These are phyloP conservation scores for Pangasius djambal DNA, from an alignment of 2,797 vertebrate genomes.

Conservation along the genomic window DNA sequence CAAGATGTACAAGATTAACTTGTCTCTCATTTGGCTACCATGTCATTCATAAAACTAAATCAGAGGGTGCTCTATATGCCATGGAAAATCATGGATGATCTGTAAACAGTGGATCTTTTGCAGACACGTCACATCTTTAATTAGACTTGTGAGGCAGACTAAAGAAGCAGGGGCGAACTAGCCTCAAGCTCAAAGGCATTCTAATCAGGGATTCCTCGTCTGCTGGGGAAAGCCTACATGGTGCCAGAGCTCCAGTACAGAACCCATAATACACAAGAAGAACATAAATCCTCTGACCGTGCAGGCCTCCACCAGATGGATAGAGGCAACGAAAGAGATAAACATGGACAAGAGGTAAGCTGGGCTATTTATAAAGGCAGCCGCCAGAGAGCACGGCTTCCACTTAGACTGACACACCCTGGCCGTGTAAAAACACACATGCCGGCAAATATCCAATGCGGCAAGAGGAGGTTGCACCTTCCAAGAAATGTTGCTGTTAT, in stretches of 20 bases:
- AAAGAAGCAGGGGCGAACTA: slow-evolving; percentile 34
- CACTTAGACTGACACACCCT: slow-evolving; percentile 43
- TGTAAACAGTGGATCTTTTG: slow-evolving; percentile 39
- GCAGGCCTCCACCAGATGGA: slow-evolving; percentile 31
- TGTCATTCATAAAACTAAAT: slow-evolving; percentile 3
- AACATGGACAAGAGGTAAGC: slow-evolving; percentile 44
- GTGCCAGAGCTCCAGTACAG: slow-evolving; percentile 39
- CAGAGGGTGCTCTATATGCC: slow-evolving; percentile 12
- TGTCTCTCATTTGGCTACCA: background rate
- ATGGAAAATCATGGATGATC: background rate
- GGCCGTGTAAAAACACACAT: slow-evolving; percentile 36
- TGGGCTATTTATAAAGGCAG: slow-evolving; percentile 52
- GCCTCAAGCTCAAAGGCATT: slow-evolving; percentile 33
- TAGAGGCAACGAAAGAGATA: slow-evolving; percentile 20
- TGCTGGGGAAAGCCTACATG: slow-evolving; percentile 35
- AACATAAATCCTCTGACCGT: slow-evolving; percentile 25
- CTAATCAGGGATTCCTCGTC: slow-evolving; percentile 49
- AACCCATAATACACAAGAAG: slow-evolving; percentile 41
- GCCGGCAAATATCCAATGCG: slow-evolving; percentile 44
- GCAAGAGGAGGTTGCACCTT: slow-evolving; percentile 23
- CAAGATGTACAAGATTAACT: background rate
- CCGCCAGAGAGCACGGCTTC: slow-evolving; percentile 50
- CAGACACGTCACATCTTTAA: slow-evolving; percentile 44
- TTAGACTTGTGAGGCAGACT: slow-evolving; percentile 29
- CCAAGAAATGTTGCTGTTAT: slow-evolving; percentile 48